Evolutionary conservation across 2,113 vertebrate species (phyloP).

Genomic region (Nibea coibor): DNA sequence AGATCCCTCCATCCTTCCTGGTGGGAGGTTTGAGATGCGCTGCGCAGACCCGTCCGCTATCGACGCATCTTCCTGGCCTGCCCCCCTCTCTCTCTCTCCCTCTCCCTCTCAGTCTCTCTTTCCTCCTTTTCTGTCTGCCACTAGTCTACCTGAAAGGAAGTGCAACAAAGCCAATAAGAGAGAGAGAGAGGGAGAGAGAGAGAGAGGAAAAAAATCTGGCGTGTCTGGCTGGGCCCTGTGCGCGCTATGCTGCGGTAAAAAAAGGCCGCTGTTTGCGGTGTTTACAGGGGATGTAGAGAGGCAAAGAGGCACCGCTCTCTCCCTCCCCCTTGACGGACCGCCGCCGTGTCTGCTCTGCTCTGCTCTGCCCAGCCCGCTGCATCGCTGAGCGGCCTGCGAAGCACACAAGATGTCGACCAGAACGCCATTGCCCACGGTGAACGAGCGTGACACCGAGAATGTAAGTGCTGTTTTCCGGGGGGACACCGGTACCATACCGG

Average conservation of each 20-base stretch:
- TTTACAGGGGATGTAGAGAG: constrained; percentile 79
- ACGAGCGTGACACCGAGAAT: constrained; percentile 94
- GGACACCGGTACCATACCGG: constrained; percentile 46
- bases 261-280: constrained; percentile 70
- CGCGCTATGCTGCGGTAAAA: constrained; percentile 76
- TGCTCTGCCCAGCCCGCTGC: constrained; percentile 74
- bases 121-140: constrained; percentile 69
- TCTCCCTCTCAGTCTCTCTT: constrained; percentile 42
- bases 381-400: constrained; percentile 77
- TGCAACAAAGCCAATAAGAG: constrained; percentile 55
- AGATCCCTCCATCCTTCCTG: constrained; percentile 76
- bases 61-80: constrained; percentile 77
- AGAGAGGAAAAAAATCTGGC: constrained; percentile 35
- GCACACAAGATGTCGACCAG: constrained; percentile 93
- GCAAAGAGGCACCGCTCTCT: constrained; percentile 67
- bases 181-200: too few relatives aligned
- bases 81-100: constrained; percentile 31
- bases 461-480: constrained; percentile 78
- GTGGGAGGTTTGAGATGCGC: constrained; percentile 80
- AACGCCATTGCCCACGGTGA: constrained; percentile 96
- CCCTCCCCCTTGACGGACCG: constrained; percentile 58
- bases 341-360: constrained; percentile 68
- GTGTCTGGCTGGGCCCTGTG: constrained; percentile 52
- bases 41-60: constrained; percentile 70
- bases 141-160: constrained; percentile 67